Base-by-base conservation (phyloP, 2,888 invertebrate genomes). In the Tribolium freemani region DNA sequence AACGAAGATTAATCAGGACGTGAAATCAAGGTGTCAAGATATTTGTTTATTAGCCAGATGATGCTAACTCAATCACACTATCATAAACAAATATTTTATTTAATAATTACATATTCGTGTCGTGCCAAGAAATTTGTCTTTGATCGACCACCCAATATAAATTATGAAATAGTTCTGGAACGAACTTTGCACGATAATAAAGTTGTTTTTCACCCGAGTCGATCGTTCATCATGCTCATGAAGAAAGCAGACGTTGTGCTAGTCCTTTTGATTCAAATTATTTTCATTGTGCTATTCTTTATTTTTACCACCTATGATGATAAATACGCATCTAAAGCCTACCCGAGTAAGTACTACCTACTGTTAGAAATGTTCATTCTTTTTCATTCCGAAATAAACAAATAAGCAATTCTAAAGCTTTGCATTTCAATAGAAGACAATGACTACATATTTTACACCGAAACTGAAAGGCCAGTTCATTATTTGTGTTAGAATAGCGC, bases 341-440 rank as follows among this genome's bases (percentile, higher is more conserved):
- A 84, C 76, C 81, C 83, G 30, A 81, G 84, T 84, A 77, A 83
- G 84, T 53, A 53, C 1, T 48, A 16, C 11, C 4, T 48, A 5
- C 9, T 48, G 11, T n/a, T 48, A 48, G 3, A 9, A n/a, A 26
- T 53, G 10, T 53, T n/a, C 26, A 20, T 53, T n/a, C n/a, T n/a
- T n/a, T n/a, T n/a, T n/a, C n/a, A n/a, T n/a, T n/a, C n/a, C n/a
- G n/a, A n/a, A n/a, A n/a, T n/a, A n/a, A n/a, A n/a, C n/a, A n/a
- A n/a, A n/a, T n/a, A n/a, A n/a, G 21, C 20, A 21, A 20, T 10
- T 30, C 54, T 10, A 26, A 9, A 10, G 1, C 30, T 13, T 54
- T 30, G 54, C 10, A 13, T 38, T 46, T 45, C 45, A 45, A 31
- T 21, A 46, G 38, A 10, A 56, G 5, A 38, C 5, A 38, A 38